A percentile compares a stretch with the other conserved stretches of the same genome.
Evolutionary conservation across 2,888 invertebrate genomes (phyloP).

Genomic region (Agonum fuliginosum): DNA sequence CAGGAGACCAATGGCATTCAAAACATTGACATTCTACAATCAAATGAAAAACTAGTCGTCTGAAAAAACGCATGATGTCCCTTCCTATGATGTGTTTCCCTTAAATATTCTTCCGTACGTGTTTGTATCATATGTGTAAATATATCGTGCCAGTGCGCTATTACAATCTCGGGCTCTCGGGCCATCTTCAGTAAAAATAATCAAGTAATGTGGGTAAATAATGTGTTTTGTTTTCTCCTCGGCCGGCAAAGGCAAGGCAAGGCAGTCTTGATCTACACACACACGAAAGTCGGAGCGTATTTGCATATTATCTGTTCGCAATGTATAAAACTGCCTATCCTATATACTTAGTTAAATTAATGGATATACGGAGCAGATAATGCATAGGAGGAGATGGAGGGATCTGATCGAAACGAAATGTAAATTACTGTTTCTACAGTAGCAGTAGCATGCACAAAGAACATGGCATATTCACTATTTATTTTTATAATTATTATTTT

Average conservation of each 20-base stretch:
- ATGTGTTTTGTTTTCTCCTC: slow-evolving; percentile 47
- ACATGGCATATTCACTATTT: too few species aligned
- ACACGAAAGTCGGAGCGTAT: slow-evolving; percentile 20
- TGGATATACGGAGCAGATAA: slow-evolving; percentile 57
- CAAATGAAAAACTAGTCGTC: too few species aligned
- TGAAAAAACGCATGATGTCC: too few species aligned
- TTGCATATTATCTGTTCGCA: slow-evolving; percentile 59
- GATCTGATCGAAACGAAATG: slow-evolving; percentile 57
- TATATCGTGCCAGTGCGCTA: slow-evolving; percentile 38
- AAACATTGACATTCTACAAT: too few species aligned
- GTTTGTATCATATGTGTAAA: slow-evolving; percentile 18
- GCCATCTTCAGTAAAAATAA: slow-evolving; percentile 56
- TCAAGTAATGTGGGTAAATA: slow-evolving; percentile 56
- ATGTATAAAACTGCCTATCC: slow-evolving; percentile 60
- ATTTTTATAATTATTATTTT: too few species aligned
- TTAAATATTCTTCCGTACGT: too few species aligned
- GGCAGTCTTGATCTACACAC: slow-evolving; percentile 35
- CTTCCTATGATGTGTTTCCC: too few species aligned
- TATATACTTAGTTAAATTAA: slow-evolving; percentile 60
- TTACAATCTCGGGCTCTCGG: slow-evolving; percentile 6
- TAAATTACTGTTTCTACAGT: slow-evolving; percentile 45
- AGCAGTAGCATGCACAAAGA: slow-evolving; percentile 37
- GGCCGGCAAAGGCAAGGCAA: too few species aligned
- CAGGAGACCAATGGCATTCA: too few species aligned
- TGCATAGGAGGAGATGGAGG: slow-evolving; percentile 22